Base-by-base conservation (phyloP, 2,888 invertebrate genomes). In the Brassicogethes aeneus region DNA sequence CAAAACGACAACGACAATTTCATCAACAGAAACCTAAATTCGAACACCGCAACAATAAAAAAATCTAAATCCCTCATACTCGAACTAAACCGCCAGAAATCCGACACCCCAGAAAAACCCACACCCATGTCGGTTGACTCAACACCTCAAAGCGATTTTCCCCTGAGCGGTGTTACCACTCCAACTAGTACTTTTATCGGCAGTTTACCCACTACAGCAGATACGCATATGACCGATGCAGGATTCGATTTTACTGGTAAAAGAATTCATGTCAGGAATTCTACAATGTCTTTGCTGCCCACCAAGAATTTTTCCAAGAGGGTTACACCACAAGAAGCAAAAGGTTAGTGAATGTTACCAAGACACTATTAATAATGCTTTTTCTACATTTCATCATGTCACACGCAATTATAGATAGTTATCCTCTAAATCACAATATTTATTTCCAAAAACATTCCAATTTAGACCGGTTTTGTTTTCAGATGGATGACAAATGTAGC, bases 181-280 rank as follows among this genome's bases (percentile, higher is more conserved):
- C 52, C 55, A 2, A 30, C 30, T 1, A 53, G 53, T 30, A 55
- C 52, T 30, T 43, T 52, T 39, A 37, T 44, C 13, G 56, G 55
- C 23, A 57, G 55, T 41, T 45, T 47, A 16, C 56, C 58, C 2
- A 52, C 45, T 15, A 66, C 64, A 1, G 70, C 71, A 0, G 60
- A 70, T 15, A 71, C 73, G 34, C 71, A 70, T 49, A 60, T 71
- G n/a, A 57, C 72, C 34, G 72, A 75, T 45, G 73, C 73, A 2
- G 68, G 72, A 40, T 16, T 32, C 10, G 29, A 8, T 3, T 13
- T 37, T 10, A 23, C 5, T 8, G 16, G 8, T 16, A 36, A 15
- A 7, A 5, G 15, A 16, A 41, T 39, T 33, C 39, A 31, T 16
- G 40, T 45, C 37, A 17, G 23, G 32, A 35, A 40, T 13, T 33